Conservation (phyloP, 2,797 vertebrate genomes). For the Gastrophryne carolinensis region DNA sequence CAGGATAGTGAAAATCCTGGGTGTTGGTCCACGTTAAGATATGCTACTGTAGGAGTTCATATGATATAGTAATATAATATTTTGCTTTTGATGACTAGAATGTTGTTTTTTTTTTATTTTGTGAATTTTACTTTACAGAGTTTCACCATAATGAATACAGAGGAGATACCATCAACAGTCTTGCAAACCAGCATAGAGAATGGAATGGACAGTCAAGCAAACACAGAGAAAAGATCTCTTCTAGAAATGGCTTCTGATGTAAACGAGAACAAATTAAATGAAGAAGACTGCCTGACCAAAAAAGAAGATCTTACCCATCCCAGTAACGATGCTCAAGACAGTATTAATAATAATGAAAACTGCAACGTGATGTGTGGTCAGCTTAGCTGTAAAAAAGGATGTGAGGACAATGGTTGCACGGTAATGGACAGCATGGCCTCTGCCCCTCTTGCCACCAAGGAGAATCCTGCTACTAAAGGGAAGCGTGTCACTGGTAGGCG, state of each 20-base stretch:
- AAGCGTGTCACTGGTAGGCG: constrained; percentile 59
- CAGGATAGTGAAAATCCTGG: no score
- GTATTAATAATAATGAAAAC: constrained; percentile 74
- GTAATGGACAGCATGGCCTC: constrained; percentile 26
- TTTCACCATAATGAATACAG: constrained; percentile 67
- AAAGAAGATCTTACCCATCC: constrained; percentile 59
- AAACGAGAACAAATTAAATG: constrained; percentile 71
- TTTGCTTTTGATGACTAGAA: no score
- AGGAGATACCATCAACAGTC: constrained; percentile 59
- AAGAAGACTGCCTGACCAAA: constrained; percentile 53
- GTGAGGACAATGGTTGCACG: constrained; percentile 46
- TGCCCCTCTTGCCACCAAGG: constrained; percentile 58
- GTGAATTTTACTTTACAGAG: not conserved
- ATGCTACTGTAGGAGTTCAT: no score
- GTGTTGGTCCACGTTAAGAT: no score
- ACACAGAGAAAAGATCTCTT: constrained; percentile 53
- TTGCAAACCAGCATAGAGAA: constrained; percentile 64
- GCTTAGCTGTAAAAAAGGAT: constrained; percentile 40
- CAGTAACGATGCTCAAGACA: constrained; percentile 67
- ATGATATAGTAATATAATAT: no score
- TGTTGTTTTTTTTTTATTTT: no score
- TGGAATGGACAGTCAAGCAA: constrained; percentile 52
- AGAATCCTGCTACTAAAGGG: constrained; percentile 50
- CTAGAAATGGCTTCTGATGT: constrained; percentile 65
- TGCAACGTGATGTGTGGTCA: constrained; percentile 54